phyloP scores from a whole-genome alignment of 2,888 invertebrate genomes.

The Augochlorella aurata region DNA sequence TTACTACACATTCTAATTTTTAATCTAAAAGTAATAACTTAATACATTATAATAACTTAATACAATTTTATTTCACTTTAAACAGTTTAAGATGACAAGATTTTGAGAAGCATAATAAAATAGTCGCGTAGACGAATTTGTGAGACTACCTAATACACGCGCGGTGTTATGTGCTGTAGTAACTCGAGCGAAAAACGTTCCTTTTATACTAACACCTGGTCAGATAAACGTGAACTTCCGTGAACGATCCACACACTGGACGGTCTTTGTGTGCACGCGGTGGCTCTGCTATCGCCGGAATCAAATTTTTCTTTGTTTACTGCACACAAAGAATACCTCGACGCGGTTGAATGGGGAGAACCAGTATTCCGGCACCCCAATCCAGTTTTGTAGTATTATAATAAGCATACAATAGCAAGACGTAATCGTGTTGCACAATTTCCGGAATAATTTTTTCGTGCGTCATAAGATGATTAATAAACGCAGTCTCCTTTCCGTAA shows the following conservation, averaged over 20 bases:
- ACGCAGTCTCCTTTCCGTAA: neutral
- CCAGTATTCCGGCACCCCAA: conserved; percentile 33
- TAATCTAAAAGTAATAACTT: neutral
- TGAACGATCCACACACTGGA: conserved; percentile 27
- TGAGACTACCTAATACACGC: neutral
- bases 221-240: conserved; percentile 32
- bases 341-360: conserved; percentile 38
- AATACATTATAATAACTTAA: neutral
- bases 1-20: neutral
- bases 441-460: conserved; percentile 37
- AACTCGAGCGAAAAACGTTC: conserved; percentile 27
- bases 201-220: conserved; percentile 23
- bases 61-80: neutral
- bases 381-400: conserved; percentile 41
- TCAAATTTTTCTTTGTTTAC: conserved; percentile 73
- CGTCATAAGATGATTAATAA: conserved; percentile 1
- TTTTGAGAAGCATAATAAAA: neutral
- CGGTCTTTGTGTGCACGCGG: conserved; percentile 25
- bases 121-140: neutral
- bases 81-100: neutral
- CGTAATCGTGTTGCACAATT: conserved; percentile 45
- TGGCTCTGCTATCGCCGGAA: conserved; percentile 63
- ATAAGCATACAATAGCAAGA: conserved; percentile 51
- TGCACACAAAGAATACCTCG: conserved; percentile 65
- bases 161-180: neutral